phyloP scores from a whole-genome alignment of 1,140 invertebrate species.

The Carcinoscorpius rotundicauda region DNA sequence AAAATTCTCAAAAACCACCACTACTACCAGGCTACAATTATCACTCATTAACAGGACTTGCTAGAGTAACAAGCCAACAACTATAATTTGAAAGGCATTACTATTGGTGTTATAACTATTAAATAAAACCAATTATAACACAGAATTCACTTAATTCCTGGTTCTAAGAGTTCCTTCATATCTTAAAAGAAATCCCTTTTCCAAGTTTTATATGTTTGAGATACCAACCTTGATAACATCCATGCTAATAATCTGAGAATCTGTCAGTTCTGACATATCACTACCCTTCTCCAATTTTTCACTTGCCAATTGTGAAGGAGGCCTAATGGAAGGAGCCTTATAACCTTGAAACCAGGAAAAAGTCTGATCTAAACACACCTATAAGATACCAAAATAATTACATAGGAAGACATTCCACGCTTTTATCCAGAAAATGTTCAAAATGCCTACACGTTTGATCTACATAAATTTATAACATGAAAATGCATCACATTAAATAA shows the following conservation, averaged over 20 bases:
- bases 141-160: too few relatives aligned
- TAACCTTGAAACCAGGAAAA: slow-evolving; percentile 49
- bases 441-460: neutral
- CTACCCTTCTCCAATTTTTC: slow-evolving; percentile 35
- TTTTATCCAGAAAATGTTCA: slow-evolving; percentile 2
- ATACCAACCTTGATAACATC: slow-evolving; percentile 33
- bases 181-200: slow-evolving; percentile 3
- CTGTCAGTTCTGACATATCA: slow-evolving; percentile 52
- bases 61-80: too few relatives aligned
- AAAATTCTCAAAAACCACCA: too few relatives aligned
- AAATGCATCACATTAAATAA: neutral
- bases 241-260: slow-evolving; percentile 58
- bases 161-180: neutral
- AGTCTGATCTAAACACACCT: slow-evolving; percentile 47
- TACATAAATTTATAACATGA: neutral
- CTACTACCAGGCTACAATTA: too few relatives aligned
- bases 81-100: too few relatives aligned
- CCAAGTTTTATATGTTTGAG: neutral
- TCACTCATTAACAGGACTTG: too few relatives aligned
- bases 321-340: slow-evolving; percentile 46
- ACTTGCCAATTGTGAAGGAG: slow-evolving; percentile 22
- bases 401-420: slow-evolving; percentile 8
- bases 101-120: too few relatives aligned
- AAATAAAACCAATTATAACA: too few relatives aligned
- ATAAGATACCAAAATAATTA: slow-evolving; percentile 5